phyloP scores from a whole-genome alignment of 2,888 invertebrate genomes.

The Noctua comes region DNA sequence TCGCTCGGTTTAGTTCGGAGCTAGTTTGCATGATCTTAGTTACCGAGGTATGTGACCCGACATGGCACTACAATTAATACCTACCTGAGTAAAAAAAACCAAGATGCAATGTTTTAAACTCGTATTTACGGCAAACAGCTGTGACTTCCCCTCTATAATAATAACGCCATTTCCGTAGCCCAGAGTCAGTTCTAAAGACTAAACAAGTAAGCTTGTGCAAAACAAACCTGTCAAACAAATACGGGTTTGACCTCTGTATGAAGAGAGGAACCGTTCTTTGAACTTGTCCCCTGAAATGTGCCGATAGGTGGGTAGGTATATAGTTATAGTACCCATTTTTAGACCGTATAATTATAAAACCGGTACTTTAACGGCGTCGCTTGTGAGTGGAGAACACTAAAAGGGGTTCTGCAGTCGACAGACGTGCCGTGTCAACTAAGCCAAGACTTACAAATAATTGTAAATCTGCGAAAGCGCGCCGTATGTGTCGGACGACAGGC shows the following conservation, averaged over 20 bases:
- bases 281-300: not conserved
- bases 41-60: not conserved
- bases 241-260: not conserved
- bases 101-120: not conserved
- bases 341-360: not conserved
- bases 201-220: not conserved
- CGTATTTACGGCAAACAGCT: not conserved
- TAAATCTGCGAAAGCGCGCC: not conserved
- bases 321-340: not conserved
- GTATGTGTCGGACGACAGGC: too few relatives aligned
- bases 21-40: not conserved
- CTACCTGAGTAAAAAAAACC: not conserved
- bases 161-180: not conserved
- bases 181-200: not conserved
- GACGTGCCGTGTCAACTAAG: not conserved
- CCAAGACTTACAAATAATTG: not conserved
- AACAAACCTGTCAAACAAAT: conserved; percentile 7
- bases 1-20: not conserved
- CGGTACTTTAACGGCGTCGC: too few relatives aligned
- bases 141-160: not conserved
- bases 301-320: too few relatives aligned
- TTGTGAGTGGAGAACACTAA: not conserved
- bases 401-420: not conserved
- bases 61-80: not conserved
- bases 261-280: not conserved